Base-by-base conservation (phyloP, 2,113 vertebrate species). In the Chrysemys picta region DNA sequence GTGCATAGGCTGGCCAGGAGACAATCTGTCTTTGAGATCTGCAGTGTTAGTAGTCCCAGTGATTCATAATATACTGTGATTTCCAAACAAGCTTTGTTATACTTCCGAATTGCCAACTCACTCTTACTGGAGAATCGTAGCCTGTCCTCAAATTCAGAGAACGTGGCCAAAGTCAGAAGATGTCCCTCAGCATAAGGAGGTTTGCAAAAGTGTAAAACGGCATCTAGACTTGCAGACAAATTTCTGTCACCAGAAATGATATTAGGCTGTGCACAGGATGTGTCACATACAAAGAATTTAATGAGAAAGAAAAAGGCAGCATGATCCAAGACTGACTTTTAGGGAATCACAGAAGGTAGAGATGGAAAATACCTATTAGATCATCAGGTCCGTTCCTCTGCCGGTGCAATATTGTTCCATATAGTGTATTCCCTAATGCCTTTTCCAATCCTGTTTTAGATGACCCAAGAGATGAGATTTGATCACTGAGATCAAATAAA, bases 401-500 rank as follows among this genome's bases (percentile, higher is more conserved):
- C 75, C 53, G 62, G 83, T 24, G 17, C 52, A 2, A 54, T 56
- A 54, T 88, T 90, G 93, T 56, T 93, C 94, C 84, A 22, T 13
- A 10, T 50, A 84, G 90, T 90, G 1, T 87, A 29, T 3, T 72
- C 76, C 84, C 78, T 92, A 90, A 92, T 95, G 89, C 88, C 95
- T 96, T 97, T 97, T 97, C 96, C 94, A 96, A 94, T 94, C 96
- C 93, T 96, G 21, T 96, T 96, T 97, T 94, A 97, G 95, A 96
- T 92, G 89, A 95, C 81, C 82, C 59, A 22, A 35, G 93, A 93
- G 93, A 95, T 92, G 88, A 93, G 93, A 93, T 96, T 98, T 97
- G 97, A 97, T 97, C 95, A 91, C 82, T 3, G 22, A 89, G 93
- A 96, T 97, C 95, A 95, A 94, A 96, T 96, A 95, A 94, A 85